Conservation (phyloP, 92 coral and sea anemone genomes). For the Umimayanthus chanpuru region DNA sequence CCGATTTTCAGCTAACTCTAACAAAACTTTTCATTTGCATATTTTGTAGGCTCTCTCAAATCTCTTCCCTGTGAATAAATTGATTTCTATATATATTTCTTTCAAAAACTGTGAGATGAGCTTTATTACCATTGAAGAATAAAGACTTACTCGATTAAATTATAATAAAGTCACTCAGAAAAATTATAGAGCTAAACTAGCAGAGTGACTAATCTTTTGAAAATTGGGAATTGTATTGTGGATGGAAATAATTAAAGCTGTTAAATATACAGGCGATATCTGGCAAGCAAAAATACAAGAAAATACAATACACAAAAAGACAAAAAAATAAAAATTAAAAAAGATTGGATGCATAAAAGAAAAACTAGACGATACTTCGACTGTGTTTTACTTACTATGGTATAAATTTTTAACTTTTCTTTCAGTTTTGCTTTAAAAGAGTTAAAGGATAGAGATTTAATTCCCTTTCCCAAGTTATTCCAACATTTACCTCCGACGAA, state of each 20-base stretch:
- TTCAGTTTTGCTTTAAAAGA: neutral
- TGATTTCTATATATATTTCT: too few relatives aligned
- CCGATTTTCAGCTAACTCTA: too few relatives aligned
- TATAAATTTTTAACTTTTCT: too few relatives aligned
- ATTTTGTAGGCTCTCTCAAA: too few relatives aligned
- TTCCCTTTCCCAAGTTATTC: too few relatives aligned
- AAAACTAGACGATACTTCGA: too few relatives aligned
- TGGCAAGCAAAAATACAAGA: neutral
- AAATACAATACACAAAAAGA: too few relatives aligned
- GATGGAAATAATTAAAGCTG: neutral
- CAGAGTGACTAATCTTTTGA: neutral
- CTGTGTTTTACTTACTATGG: neutral
- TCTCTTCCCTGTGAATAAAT: too few relatives aligned
- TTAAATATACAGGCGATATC: neutral
- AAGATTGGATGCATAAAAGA: too few relatives aligned
- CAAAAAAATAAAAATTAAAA: too few relatives aligned
- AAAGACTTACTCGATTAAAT: too few relatives aligned
- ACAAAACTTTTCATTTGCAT: too few relatives aligned
- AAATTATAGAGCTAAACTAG: neutral
- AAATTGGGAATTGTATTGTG: neutral
- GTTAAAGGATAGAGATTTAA: neutral
- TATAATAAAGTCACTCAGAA: neutral
- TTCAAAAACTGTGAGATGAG: conserved; percentile 16
- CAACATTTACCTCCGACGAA: neutral
- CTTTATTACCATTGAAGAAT: neutral